phyloP scores from a whole-genome alignment of 1,140 invertebrate genomes.

The Lethocerus indicus region DNA sequence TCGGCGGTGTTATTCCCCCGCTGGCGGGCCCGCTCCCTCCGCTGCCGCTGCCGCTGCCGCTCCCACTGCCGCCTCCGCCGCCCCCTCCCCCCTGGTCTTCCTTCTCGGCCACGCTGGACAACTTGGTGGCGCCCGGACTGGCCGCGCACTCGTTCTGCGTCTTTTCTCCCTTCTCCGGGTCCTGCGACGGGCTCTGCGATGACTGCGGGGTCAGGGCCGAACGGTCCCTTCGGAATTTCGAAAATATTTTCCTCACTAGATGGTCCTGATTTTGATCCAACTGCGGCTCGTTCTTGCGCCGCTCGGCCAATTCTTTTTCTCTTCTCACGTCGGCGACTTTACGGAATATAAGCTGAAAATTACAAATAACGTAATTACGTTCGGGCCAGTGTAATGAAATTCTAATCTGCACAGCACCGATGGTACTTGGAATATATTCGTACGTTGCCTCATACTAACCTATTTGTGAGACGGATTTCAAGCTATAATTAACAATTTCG shows the following conservation, averaged over 20 bases:
- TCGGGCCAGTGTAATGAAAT: too few relatives aligned
- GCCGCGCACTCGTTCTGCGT: too few relatives aligned
- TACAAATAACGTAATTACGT: neutral
- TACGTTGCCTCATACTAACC: too few relatives aligned
- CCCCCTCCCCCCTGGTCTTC: slow-evolving; percentile 28
- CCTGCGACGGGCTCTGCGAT: slow-evolving; percentile 22
- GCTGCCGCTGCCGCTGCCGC: slow-evolving; percentile 20
- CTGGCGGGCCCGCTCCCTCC: slow-evolving; percentile 37
- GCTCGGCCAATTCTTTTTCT: slow-evolving; percentile 92
- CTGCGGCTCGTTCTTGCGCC: slow-evolving; percentile 89
- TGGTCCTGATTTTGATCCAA: slow-evolving; percentile 90
- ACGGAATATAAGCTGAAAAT: slow-evolving; percentile 78
- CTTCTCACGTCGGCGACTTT: slow-evolving; percentile 96
- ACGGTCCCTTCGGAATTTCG: slow-evolving; percentile 66
- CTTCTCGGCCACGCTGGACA: slow-evolving; percentile 12
- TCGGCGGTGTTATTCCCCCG: slow-evolving; percentile 66
- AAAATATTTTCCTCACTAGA: slow-evolving; percentile 93
- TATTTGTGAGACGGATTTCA: too few relatives aligned
- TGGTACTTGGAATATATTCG: too few relatives aligned
- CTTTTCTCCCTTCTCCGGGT: slow-evolving; percentile 24
- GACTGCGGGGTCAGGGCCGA: slow-evolving; percentile 28
- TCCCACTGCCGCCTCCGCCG: slow-evolving; percentile 18
- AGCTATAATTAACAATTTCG: too few relatives aligned
- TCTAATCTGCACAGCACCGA: too few relatives aligned
- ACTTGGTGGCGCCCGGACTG: slow-evolving; percentile 11